phyloP scores from a whole-genome alignment of 2,888 invertebrate species.

The Chrysomela aeneicollis region DNA sequence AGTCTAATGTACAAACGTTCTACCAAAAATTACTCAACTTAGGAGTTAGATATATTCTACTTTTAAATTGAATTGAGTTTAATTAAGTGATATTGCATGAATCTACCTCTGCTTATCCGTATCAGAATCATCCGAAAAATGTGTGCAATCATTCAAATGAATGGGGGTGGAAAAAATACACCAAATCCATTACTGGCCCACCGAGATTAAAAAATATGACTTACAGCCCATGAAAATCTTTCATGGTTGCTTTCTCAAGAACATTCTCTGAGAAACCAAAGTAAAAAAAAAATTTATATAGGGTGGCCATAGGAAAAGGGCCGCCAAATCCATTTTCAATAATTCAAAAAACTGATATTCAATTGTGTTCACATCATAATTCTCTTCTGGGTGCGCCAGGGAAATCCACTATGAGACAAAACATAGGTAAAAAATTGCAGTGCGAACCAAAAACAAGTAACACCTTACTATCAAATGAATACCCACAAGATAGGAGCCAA shows the following conservation, averaged over 20 bases:
- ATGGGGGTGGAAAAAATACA: not conserved
- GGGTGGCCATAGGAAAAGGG: no score
- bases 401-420: conserved; percentile 41
- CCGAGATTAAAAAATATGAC: conserved; percentile 21
- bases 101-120: not conserved
- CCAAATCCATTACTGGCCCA: not conserved
- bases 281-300: no score
- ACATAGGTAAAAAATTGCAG: conserved; percentile 37
- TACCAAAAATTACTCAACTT: no score
- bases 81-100: no score
- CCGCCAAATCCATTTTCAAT: no score
- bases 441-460: conserved; percentile 16
- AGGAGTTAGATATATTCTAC: no score
- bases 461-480: not conserved
- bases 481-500: not conserved
- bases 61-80: no score
- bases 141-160: not conserved
- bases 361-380: not conserved
- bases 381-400: not conserved
- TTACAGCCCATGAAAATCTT: conserved; percentile 25
- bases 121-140: not conserved
- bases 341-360: no score
- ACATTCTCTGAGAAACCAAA: not conserved
- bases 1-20: no score
- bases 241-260: not conserved